Percentiles rank a stretch among this genome's conserved stretches.
phyloP scores from a whole-genome alignment of 2,888 invertebrate species.

The Sisyra terminalis region DNA sequence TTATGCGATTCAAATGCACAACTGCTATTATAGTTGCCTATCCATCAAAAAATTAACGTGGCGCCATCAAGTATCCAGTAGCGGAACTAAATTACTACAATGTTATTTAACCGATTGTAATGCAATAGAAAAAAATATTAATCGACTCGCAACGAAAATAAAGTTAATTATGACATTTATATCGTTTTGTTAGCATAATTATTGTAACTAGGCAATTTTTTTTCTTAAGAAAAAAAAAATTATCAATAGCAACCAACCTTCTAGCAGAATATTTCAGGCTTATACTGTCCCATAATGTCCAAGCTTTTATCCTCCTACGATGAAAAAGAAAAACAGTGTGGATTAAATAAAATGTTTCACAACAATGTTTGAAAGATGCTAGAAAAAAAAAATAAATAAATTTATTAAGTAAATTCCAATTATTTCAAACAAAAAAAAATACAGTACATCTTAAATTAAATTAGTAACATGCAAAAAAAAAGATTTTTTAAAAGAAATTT shows the following conservation, averaged over 20 bases:
- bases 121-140: too few species aligned
- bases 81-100: too few species aligned
- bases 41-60: too few species aligned
- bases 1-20: too few species aligned
- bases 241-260: constrained; percentile 32
- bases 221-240: constrained; percentile 18
- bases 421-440: not conserved
- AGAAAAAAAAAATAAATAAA: not conserved
- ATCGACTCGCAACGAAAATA: too few species aligned
- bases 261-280: constrained; percentile 66
- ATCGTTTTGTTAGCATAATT: too few species aligned
- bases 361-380: not conserved
- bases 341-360: constrained; percentile 20
- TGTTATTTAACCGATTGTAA: too few species aligned
- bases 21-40: too few species aligned
- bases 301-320: constrained; percentile 53
- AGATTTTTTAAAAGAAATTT: too few species aligned
- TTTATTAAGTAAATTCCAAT: not conserved
- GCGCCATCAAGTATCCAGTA: too few species aligned
- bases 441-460: not conserved
- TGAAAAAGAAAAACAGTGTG: constrained; percentile 37
- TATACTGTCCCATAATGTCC: constrained; percentile 65
- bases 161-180: too few species aligned
- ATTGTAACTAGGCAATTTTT: too few species aligned
- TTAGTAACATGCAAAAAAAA: not conserved